Conservation (phyloP, 2,113 vertebrate species). For the Muscicapa adusta region DNA sequence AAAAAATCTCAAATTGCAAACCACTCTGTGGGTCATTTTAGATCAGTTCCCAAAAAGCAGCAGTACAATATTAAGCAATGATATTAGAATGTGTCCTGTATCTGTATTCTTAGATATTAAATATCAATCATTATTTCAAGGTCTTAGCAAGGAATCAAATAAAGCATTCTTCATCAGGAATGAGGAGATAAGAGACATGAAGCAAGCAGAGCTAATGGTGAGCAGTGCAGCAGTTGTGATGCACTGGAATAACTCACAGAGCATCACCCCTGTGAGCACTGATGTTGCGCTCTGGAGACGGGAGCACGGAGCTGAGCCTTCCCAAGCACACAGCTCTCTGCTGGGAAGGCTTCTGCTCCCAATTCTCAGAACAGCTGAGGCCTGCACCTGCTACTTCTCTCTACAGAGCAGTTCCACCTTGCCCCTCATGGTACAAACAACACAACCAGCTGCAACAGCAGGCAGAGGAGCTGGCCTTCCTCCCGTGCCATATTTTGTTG, state of each 20-base stretch:
- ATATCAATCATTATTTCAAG: background rate
- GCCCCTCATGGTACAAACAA: background rate
- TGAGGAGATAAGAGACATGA: background rate
- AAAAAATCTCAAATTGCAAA: background rate
- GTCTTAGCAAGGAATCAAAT: background rate
- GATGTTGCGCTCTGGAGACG: fast-evolving
- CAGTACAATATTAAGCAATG: background rate
- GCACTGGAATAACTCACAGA: background rate
- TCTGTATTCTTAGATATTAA: background rate
- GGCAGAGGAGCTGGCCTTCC: background rate
- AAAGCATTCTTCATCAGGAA: background rate
- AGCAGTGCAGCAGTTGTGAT: background rate
- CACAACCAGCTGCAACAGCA: background rate
- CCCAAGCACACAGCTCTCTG: background rate
- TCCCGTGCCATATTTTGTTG: background rate
- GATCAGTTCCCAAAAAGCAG: background rate
- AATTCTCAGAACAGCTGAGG: background rate
- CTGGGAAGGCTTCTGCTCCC: background rate
- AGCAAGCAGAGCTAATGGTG: background rate
- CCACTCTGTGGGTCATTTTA: background rate
- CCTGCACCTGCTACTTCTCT: background rate
- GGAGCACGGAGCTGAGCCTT: background rate
- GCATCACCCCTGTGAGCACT: background rate
- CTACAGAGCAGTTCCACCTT: no score
- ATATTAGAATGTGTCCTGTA: background rate